A percentile compares a stretch with the other conserved stretches of the same genome.
These are phyloP conservation scores for Chanos chanos DNA, from an alignment of 2,797 vertebrate species.

Conservation along the genomic window DNA sequence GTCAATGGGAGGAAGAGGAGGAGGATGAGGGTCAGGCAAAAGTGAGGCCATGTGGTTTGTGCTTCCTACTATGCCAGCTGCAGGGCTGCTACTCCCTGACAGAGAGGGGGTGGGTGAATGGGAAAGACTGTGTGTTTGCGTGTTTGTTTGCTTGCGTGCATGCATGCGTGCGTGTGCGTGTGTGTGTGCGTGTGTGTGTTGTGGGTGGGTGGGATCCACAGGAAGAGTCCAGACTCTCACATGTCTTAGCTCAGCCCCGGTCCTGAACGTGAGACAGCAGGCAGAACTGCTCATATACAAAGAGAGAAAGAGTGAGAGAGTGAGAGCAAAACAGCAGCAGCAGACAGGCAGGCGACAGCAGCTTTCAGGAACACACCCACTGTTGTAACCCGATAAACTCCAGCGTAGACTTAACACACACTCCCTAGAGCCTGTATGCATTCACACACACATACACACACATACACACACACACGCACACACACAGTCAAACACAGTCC, in stretches of 20 bases:
- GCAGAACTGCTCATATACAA: too few relatives aligned
- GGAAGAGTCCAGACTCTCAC: not conserved
- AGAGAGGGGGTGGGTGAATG: constrained; percentile 33
- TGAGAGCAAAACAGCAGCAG: constrained; percentile 53
- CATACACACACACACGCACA: not conserved
- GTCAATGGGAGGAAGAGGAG: not conserved
- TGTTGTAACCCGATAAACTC: constrained; percentile 74
- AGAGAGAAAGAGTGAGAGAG: constrained; percentile 10
- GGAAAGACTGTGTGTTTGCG: constrained; percentile 20
- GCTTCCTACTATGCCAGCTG: constrained; percentile 64
- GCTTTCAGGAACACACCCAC: constrained; percentile 71
- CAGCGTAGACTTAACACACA: constrained; percentile 63
- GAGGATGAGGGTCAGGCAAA: constrained; percentile 39
- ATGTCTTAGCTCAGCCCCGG: constrained; percentile 1
- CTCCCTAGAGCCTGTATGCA: constrained; percentile 54
- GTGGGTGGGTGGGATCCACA: not conserved
- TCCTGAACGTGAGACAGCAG: not conserved
- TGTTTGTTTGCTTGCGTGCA: not conserved
- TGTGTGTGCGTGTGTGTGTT: constrained; percentile 10
- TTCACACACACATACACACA: constrained; percentile 21
- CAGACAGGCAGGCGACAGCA: constrained; percentile 75
- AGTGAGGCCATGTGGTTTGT: constrained; percentile 54
- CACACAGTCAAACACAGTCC: not conserved
- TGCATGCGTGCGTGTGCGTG: not conserved
- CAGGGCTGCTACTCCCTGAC: constrained; percentile 54